A percentile compares a stretch with the other conserved stretches of the same genome.
phyloP scores from a whole-genome alignment of 2,888 invertebrate genomes.

The Pteria penguin region DNA sequence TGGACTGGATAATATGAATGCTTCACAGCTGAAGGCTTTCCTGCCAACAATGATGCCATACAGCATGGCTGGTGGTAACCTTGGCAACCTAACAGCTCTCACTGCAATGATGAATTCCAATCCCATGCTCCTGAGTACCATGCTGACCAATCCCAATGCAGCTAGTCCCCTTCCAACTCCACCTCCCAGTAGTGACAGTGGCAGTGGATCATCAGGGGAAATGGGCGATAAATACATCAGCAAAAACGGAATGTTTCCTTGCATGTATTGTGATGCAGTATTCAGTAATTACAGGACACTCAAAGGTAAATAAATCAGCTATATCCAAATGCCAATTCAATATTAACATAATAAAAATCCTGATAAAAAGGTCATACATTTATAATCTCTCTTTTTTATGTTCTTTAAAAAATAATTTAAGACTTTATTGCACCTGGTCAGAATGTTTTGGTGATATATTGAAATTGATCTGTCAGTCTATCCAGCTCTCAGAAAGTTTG shows the following conservation, averaged over 20 bases:
- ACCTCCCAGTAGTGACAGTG: constrained; percentile 42
- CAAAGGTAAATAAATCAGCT: constrained; percentile 86
- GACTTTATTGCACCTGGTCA: no score
- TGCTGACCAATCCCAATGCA: constrained; percentile 26
- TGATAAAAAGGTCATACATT: no score
- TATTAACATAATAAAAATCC: no score
- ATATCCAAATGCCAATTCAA: neutral
- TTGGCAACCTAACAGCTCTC: constrained; percentile 21
- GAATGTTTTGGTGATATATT: no score
- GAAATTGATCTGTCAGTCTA: no score
- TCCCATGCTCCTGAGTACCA: constrained; percentile 28
- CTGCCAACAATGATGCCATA: constrained; percentile 39
- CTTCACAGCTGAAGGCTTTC: constrained; percentile 29
- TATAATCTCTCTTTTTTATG: no score
- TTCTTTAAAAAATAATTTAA: no score
- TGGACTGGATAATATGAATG: neutral
- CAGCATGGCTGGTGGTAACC: constrained; percentile 16
- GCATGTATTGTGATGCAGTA: constrained; percentile 91
- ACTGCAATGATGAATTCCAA: constrained; percentile 40
- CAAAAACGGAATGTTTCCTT: constrained; percentile 89
- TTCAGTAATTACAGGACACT: constrained; percentile 93
- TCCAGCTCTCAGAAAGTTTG: no score
- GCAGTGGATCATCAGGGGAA: constrained; percentile 32
- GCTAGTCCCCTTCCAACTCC: constrained; percentile 43
- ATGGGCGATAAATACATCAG: constrained; percentile 35